Evolutionary conservation across 2,888 invertebrate genomes (phyloP).

Genomic region (Agrilus mali): DNA sequence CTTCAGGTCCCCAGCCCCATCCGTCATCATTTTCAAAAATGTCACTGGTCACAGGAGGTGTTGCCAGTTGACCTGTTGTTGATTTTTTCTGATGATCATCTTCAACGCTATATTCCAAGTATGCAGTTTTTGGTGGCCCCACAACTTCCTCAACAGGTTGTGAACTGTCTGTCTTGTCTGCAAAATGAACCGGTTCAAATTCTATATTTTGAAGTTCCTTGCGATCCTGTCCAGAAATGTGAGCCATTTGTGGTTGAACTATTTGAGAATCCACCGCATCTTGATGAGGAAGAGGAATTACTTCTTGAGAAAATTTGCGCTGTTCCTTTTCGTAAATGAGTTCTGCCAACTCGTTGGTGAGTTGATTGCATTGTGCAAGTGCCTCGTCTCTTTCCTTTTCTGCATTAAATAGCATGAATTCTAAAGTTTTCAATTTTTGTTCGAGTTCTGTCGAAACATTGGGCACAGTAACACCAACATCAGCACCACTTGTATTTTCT

Average conservation of each 20-base stretch:
- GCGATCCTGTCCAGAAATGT: conserved; percentile 7
- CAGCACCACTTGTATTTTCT: conserved; percentile 20
- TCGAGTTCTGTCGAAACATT: conserved; percentile 16
- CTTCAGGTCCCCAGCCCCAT: conserved; percentile 48
- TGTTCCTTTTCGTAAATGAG: conserved; percentile 23
- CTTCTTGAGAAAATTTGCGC: not conserved
- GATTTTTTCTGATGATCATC: conserved; percentile 3
- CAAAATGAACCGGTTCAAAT: conserved; percentile 10
- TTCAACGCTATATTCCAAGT: conserved; percentile 25
- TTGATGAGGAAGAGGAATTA: not conserved
- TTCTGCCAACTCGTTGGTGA: conserved; percentile 28
- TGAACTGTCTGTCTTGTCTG: conserved; percentile 9
- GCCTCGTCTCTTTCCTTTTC: conserved; percentile 32
- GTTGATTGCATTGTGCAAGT: conserved; percentile 26
- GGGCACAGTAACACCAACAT: too few species aligned
- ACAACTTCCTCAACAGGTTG: conserved; percentile 19
- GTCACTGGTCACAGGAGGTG: conserved; percentile 8
- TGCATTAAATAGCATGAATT: conserved; percentile 30
- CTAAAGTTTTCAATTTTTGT: conserved; percentile 29
- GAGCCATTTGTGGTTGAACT: conserved; percentile 5
- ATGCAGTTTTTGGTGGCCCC: conserved; percentile 22
- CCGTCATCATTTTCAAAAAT: conserved; percentile 41
- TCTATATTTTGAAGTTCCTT: conserved; percentile 12
- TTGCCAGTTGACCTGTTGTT: not conserved
- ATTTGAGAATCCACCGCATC: conserved; percentile 9